Evolutionary conservation across 2,113 vertebrate species (phyloP).

Genomic region (Podarcis muralis): DNA sequence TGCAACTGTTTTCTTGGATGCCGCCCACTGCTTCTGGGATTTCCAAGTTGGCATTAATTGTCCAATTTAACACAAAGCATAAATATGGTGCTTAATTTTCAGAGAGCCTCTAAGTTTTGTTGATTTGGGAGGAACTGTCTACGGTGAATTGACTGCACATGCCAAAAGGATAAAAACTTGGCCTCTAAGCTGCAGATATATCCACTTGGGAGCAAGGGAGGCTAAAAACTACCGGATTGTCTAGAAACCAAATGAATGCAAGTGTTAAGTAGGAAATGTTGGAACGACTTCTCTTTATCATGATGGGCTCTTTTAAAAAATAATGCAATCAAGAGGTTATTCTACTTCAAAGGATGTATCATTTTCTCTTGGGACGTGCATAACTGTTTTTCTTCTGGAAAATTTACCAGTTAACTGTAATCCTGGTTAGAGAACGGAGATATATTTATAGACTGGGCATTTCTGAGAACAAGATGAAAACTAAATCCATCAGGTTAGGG

Average conservation of each 20-base stretch:
- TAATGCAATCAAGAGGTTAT: conserved; percentile 60
- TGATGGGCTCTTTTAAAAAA: conserved; percentile 60
- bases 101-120: not conserved
- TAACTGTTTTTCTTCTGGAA: conserved; percentile 67
- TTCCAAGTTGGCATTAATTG: not conserved
- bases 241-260: conserved; percentile 33
- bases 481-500: conserved; percentile 58
- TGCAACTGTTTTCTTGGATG: too few species aligned
- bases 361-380: conserved; percentile 63
- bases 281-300: conserved; percentile 33
- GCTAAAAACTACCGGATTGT: conserved; percentile 19
- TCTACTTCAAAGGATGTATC: conserved; percentile 73
- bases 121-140: conserved; percentile 23
- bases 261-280: conserved; percentile 22
- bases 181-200: conserved; percentile 30
- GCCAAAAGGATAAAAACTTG: not conserved
- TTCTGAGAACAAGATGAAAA: conserved; percentile 76
- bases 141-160: not conserved
- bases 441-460: conserved; percentile 68
- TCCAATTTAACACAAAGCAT: not conserved
- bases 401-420: conserved; percentile 62
- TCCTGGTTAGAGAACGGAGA: conserved; percentile 69
- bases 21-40: too few species aligned
- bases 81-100: not conserved
- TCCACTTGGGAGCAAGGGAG: conserved; percentile 12